phyloP scores from a whole-genome alignment of 2,797 vertebrate species.

The Perodicticus potto region DNA sequence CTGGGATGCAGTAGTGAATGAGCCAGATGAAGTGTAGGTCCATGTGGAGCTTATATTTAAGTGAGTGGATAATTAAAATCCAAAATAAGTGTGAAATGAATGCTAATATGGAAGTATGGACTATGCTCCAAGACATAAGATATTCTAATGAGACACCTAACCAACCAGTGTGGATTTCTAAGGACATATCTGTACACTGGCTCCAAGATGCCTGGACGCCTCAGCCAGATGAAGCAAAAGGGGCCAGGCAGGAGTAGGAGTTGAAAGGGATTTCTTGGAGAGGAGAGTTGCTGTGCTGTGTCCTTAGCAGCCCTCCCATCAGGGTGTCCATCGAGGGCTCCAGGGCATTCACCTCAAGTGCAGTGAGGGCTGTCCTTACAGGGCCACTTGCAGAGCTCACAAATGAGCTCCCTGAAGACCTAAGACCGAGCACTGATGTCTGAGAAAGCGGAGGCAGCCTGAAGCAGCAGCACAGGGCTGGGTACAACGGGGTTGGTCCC shows the following conservation, averaged over 20 bases:
- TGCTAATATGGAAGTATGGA: conserved; percentile 28
- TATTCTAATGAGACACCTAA: background rate
- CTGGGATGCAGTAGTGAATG: background rate
- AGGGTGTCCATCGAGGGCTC: background rate
- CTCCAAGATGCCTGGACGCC: background rate
- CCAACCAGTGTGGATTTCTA: background rate
- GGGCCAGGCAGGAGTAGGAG: background rate
- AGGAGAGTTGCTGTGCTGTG: background rate
- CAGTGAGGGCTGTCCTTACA: background rate
- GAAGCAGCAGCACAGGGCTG: too few relatives aligned
- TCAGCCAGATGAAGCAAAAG: background rate
- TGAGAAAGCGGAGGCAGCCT: background rate
- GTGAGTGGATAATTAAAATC: conserved; percentile 26
- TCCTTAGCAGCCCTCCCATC: background rate
- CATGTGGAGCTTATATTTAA: background rate
- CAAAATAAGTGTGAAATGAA: background rate
- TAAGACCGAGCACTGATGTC: background rate
- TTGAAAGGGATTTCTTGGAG: background rate
- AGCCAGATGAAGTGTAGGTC: background rate
- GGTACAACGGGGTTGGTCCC: background rate
- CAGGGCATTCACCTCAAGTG: background rate
- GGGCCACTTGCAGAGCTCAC: background rate
- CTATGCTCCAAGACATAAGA: background rate
- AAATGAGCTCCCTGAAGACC: background rate
- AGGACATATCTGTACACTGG: background rate